Percentiles rank a stretch among this genome's conserved stretches.
Evolutionary conservation across 2,797 vertebrate genomes (phyloP).

Genomic region (Pseudocheirus occidentalis): DNA sequence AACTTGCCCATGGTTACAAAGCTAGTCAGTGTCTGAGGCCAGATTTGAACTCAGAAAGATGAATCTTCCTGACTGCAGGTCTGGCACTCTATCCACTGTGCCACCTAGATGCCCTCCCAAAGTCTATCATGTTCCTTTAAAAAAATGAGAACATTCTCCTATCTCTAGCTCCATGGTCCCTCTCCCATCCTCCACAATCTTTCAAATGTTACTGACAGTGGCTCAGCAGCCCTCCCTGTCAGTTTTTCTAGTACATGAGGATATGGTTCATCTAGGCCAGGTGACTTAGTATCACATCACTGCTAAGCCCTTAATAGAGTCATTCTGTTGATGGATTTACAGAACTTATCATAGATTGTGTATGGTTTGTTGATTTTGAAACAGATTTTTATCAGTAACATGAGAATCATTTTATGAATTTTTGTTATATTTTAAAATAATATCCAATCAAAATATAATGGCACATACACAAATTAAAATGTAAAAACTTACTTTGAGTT

Average conservation of each 20-base stretch:
- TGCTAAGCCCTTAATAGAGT: background rate
- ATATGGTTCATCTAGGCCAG: background rate
- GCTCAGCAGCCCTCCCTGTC: background rate
- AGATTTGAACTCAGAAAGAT: background rate
- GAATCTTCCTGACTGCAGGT: background rate
- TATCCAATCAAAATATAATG: background rate
- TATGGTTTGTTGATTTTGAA: background rate
- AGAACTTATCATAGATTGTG: background rate
- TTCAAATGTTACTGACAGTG: background rate
- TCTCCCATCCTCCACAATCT: background rate
- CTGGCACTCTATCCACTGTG: background rate
- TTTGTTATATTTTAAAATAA: conserved; percentile 21
- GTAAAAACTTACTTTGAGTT: background rate
- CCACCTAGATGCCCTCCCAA: background rate
- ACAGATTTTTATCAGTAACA: background rate
- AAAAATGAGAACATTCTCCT: background rate
- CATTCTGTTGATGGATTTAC: background rate
- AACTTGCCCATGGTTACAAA: background rate
- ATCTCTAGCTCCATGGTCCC: background rate
- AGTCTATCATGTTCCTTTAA: background rate
- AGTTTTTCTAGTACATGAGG: background rate
- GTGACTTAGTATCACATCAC: background rate
- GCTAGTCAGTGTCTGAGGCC: background rate
- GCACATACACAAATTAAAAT: conserved; percentile 1
- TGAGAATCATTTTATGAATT: background rate